Conservation (phyloP, 2,113 vertebrate genomes). For the Malurus melanocephalus region DNA sequence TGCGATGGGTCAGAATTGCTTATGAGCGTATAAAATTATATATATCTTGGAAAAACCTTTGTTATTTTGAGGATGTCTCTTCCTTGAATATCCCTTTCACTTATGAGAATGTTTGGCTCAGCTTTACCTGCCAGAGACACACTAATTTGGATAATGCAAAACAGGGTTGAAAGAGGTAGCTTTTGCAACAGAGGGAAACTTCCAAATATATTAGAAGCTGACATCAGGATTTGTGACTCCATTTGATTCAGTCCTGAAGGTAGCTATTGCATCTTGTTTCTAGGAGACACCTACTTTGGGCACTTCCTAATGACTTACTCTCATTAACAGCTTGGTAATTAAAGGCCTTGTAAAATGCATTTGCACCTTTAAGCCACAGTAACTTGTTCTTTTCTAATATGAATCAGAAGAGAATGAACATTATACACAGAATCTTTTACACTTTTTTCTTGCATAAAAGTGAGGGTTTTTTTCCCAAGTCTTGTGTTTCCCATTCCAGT, state of each 20-base stretch:
- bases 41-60: background rate
- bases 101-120: background rate
- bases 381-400: background rate
- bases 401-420: background rate
- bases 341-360: constrained; percentile 20
- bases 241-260: constrained; percentile 11
- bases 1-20: background rate
- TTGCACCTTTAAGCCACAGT: constrained; percentile 24
- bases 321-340: constrained; percentile 27
- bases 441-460: background rate
- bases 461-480: background rate
- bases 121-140: background rate
- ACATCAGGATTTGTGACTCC: background rate
- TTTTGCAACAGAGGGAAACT: constrained; percentile 7
- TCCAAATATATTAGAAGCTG: background rate
- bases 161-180: background rate
- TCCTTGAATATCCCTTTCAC: background rate
- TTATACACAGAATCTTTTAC: background rate
- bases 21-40: background rate
- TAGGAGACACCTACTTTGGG: background rate
- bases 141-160: constrained; percentile 40
- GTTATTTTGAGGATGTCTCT: background rate
- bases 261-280: background rate
- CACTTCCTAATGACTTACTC: constrained; percentile 6
- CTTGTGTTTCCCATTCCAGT: background rate